These are phyloP conservation scores for Erpobdella octoculata DNA, from an alignment of 2,888 invertebrate genomes.

Conservation along the genomic window DNA sequence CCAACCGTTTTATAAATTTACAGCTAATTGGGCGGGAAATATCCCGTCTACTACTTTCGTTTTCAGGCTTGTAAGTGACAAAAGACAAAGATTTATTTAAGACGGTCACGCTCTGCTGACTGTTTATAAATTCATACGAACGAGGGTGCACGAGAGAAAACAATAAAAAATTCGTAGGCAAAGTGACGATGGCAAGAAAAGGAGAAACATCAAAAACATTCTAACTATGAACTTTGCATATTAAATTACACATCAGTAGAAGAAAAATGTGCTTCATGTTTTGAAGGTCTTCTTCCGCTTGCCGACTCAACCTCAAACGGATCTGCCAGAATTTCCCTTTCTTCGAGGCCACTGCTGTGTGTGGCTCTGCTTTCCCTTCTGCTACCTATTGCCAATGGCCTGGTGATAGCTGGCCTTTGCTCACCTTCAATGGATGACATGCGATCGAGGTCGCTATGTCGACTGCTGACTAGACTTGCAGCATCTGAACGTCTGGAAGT, in stretches of 20 bases:
- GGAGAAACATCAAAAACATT: background rate
- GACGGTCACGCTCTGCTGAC: background rate
- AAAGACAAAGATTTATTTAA: too few species aligned
- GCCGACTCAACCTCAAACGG: background rate
- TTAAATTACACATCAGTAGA: conserved; percentile 10
- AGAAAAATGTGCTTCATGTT: background rate
- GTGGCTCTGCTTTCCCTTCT: conserved; percentile 12
- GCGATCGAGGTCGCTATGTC: conserved; percentile 9
- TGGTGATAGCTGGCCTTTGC: background rate
- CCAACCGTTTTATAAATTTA: too few species aligned
- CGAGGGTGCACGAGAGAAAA: background rate
- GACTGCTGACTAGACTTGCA: background rate
- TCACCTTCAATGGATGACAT: conserved; percentile 10
- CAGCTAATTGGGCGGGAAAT: too few species aligned
- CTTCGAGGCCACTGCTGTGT: background rate
- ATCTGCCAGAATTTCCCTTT: background rate
- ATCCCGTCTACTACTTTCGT: too few species aligned
- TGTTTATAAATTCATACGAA: background rate
- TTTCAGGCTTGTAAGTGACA: too few species aligned
- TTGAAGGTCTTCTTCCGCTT: background rate
- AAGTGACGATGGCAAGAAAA: too few species aligned
- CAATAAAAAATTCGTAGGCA: background rate
- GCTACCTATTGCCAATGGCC: background rate
- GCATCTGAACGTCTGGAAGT: conserved; percentile 6
- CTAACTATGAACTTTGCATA: background rate